Evolutionary conservation across 2,888 invertebrate genomes (phyloP), one percentile per base, ranked within the genome.

Genomic region (Apomyelois bistriatella): DNA sequence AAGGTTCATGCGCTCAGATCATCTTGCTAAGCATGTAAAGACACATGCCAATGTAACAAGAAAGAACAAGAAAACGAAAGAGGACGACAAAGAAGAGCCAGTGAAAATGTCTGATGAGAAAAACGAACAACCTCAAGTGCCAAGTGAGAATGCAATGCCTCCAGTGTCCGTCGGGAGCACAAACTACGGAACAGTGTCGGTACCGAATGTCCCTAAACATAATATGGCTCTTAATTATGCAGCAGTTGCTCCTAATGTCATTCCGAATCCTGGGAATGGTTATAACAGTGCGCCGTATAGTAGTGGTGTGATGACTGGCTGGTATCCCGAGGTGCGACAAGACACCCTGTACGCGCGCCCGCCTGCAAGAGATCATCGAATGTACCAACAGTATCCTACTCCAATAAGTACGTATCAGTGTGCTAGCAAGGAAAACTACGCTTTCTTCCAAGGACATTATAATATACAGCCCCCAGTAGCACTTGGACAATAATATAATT

Each of bases 1-100:
- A 78, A 92, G 96, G 48, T 98, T 98, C 82, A 97, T 97, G 94
- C 91, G 98, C 15, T 97, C 97, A 58, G 98, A 98, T 77, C 98
- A 98, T 77, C 91, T 98, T n/a, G 95, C 94, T 57, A 98, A 98
- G 79, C 98, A 98, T 79, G 93, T 95, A 59, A 97, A 97, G 76
- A 98, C 97, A 0, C 98, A 98, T 66, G 93, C 93, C 28, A 94
- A 94, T 60, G 89, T 86, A 0, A 86, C 92, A 15, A 92, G 91
- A 52, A 92, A 91, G 56, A 91, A 73, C 53, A 88, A 84, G 61
- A 83, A 88, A 67, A 48, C 72, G 0, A 85, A 82, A 58, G 84
- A 83, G 1, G 86, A 84, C 5, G 82, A 83, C 9, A 91, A 90
- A 58, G 86, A 88, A 4, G 86, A 89, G 65, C 65, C 81, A 1